Conservation (phyloP, 2,113 vertebrate species). For the Ctenodactylus gundi region DNA sequence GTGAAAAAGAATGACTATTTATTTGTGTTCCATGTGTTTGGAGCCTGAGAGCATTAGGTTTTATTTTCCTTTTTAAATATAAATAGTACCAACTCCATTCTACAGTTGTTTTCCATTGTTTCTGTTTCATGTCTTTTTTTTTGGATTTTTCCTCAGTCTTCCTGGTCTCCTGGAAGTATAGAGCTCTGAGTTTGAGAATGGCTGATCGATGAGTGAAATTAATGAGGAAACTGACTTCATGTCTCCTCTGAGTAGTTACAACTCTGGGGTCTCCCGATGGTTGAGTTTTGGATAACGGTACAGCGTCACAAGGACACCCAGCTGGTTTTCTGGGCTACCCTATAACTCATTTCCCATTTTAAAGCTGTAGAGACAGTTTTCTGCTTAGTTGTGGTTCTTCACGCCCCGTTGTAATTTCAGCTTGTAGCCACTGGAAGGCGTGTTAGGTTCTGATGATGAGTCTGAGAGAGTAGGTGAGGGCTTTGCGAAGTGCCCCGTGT, state of each 20-base stretch:
- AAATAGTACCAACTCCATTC: not conserved
- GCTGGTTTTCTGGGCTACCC: not conserved
- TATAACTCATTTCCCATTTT: not conserved
- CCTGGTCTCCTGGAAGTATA: not conserved
- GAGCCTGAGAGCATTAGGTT: not conserved
- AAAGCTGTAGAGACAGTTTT: not conserved
- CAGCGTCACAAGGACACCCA: fast-evolving
- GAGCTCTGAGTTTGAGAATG: not conserved
- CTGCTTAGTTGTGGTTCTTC: not conserved
- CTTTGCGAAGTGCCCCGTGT: not conserved
- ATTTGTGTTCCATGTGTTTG: not conserved
- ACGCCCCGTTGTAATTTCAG: constrained; percentile 49
- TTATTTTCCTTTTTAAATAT: not conserved
- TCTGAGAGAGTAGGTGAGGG: not conserved
- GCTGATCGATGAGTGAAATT: not conserved
- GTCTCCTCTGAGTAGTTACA: not conserved
- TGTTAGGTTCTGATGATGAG: not conserved
- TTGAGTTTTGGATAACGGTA: not conserved
- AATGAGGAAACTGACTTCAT: not conserved
- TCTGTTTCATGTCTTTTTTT: not conserved
- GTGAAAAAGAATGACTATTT: not conserved
- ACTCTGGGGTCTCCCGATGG: not conserved
- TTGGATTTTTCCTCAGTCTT: not conserved
- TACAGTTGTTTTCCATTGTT: constrained; percentile 7
- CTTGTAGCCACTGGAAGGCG: constrained; percentile 61